phyloP scores from a whole-genome alignment of 2,797 vertebrate species.

The Cheirogaleus major region DNA sequence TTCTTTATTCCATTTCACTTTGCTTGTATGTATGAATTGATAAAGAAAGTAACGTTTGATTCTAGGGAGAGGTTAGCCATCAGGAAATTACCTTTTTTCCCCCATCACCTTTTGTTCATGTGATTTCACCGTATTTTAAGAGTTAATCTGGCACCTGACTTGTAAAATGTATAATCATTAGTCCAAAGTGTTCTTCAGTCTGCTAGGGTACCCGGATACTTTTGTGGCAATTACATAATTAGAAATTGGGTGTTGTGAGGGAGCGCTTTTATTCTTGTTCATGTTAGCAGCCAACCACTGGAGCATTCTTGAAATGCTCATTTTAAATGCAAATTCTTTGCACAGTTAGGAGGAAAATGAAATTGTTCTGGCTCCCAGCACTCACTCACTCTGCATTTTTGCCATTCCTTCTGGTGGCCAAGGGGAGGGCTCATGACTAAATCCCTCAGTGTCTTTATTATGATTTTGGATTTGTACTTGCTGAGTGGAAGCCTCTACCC shows the following conservation, averaged over 20 bases:
- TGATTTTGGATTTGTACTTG: slow-evolving; percentile 59
- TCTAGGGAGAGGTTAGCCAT: background rate
- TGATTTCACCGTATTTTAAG: slow-evolving; percentile 21
- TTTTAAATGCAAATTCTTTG: slow-evolving; percentile 78
- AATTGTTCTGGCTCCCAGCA: slow-evolving; percentile 53
- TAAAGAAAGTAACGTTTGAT: background rate
- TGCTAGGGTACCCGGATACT: background rate
- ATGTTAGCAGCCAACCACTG: slow-evolving; percentile 38
- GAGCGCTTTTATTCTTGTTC: slow-evolving; percentile 47
- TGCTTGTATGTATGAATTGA: background rate
- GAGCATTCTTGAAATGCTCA: slow-evolving; percentile 64
- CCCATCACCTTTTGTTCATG: background rate
- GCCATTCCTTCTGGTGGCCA: slow-evolving; percentile 70
- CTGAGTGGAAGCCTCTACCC: slow-evolving; percentile 37
- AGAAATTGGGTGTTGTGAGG: slow-evolving; percentile 11
- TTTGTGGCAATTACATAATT: slow-evolving; percentile 56
- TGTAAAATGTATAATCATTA: slow-evolving; percentile 45
- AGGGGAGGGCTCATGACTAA: slow-evolving; percentile 56
- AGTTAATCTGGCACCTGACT: slow-evolving; percentile 25
- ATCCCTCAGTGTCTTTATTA: slow-evolving; percentile 62
- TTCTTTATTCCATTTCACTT: background rate
- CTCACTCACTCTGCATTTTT: slow-evolving; percentile 62
- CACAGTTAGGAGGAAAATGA: slow-evolving; percentile 68
- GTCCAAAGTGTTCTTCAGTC: background rate
- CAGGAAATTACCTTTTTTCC: background rate